A percentile compares a stretch with the other conserved stretches of the same genome.
phyloP scores from a whole-genome alignment of 2,113 vertebrate species.

The Parotia lawesii region DNA sequence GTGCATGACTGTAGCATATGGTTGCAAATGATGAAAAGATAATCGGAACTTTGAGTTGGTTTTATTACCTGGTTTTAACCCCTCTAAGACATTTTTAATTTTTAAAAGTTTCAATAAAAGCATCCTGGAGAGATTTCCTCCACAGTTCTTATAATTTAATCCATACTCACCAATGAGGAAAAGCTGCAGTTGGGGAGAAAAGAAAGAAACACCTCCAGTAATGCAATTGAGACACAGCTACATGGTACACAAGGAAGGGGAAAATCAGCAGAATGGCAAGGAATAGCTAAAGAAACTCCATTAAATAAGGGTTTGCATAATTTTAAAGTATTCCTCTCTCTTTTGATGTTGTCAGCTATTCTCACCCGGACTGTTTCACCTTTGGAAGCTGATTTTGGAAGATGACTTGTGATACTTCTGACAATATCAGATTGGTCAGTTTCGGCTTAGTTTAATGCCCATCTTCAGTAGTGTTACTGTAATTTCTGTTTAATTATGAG shows the following conservation, averaged over 20 bases:
- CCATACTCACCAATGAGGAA: not conserved
- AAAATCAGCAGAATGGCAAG: not conserved
- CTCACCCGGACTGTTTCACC: not conserved
- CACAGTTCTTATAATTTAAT: slow-evolving; percentile 1
- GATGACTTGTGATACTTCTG: not conserved
- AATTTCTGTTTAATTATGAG: not conserved
- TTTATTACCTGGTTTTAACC: slow-evolving; percentile 16
- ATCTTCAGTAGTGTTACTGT: not conserved
- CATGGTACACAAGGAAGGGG: not conserved
- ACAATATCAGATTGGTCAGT: not conserved
- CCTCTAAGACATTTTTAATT: not conserved
- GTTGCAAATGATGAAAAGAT: not conserved
- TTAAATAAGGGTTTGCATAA: not conserved
- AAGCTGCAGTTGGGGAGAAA: not conserved
- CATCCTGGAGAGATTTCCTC: not conserved
- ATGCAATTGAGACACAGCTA: not conserved
- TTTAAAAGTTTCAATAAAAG: not conserved
- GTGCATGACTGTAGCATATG: not conserved
- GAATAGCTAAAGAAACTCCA: not conserved
- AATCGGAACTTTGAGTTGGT: not conserved
- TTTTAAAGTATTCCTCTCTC: not conserved
- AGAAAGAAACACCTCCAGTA: slow-evolving; percentile 5
- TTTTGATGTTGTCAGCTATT: not conserved
- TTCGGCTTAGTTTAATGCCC: not conserved
- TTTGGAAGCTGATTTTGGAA: not conserved